phyloP scores from a whole-genome alignment of 2,113 vertebrate species.

The Maccullochella peelii region DNA sequence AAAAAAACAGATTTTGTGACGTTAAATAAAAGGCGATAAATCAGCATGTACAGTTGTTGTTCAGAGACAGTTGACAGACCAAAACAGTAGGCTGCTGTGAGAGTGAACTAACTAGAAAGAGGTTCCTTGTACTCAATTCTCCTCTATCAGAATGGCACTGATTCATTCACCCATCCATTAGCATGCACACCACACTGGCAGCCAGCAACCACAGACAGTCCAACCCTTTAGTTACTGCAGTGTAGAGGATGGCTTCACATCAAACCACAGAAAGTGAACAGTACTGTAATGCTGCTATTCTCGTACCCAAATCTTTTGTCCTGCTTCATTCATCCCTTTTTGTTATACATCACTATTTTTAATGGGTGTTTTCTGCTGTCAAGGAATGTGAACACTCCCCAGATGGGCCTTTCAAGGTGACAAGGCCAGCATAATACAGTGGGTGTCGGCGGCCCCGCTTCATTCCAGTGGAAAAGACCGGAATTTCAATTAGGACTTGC shows the following conservation, averaged over 20 bases:
- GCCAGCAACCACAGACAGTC: constrained; percentile 66
- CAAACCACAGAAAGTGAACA: constrained; percentile 35
- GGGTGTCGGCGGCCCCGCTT: constrained; percentile 64
- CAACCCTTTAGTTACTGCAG: constrained; percentile 68
- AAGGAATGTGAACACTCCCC: constrained; percentile 60
- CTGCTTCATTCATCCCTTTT: constrained; percentile 39
- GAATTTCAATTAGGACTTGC: constrained; percentile 84
- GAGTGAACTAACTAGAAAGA: constrained; percentile 64
- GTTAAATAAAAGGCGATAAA: constrained; percentile 18
- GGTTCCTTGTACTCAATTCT: constrained; percentile 75
- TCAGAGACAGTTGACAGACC: constrained; percentile 41
- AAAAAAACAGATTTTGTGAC: not conserved
- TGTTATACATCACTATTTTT: constrained; percentile 4
- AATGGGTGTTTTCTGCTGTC: constrained; percentile 46
- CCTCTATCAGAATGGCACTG: constrained; percentile 69
- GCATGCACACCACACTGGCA: constrained; percentile 75
- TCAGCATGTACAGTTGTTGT: constrained; percentile 50
- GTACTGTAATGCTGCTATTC: constrained; percentile 11
- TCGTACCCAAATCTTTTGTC: constrained; percentile 34
- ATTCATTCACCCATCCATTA: constrained; percentile 79
- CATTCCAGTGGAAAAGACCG: constrained; percentile 75
- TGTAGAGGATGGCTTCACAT: constrained; percentile 42
- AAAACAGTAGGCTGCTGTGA: constrained; percentile 61
- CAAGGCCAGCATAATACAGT: constrained; percentile 76
- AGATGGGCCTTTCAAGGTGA: constrained; percentile 78